A percentile compares a stretch with the other conserved stretches of the same genome.
phyloP scores from a whole-genome alignment of 2,113 vertebrate genomes.

The Lonchura striata region DNA sequence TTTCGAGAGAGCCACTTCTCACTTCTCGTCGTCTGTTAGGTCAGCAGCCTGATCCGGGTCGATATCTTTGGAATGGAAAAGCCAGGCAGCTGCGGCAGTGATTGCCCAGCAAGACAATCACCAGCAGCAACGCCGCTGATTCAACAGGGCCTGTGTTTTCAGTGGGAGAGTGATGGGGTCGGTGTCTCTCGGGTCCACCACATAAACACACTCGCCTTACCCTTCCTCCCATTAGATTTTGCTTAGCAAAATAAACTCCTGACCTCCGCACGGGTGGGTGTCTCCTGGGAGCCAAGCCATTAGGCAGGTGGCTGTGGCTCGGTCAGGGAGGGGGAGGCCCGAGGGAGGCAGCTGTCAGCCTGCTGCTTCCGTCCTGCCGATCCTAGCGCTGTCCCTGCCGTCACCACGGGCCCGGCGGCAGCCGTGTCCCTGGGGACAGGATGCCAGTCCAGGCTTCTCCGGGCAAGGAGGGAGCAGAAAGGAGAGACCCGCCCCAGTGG shows the following conservation, averaged over 20 bases:
- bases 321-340: neutral
- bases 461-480: neutral
- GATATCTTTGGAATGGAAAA: neutral
- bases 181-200: neutral
- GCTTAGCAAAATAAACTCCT: neutral
- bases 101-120: neutral
- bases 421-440: neutral
- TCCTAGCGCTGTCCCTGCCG: neutral
- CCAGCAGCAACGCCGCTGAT: neutral
- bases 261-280: neutral
- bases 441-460: neutral
- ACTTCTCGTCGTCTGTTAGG: no score
- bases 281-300: neutral
- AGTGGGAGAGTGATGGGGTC: neutral
- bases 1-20: neutral
- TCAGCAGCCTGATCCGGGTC: no score
- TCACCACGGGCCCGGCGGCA: neutral
- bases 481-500: neutral
- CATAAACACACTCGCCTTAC: neutral
- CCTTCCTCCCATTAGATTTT: neutral
- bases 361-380: neutral
- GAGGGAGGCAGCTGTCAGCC: neutral
- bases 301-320: neutral
- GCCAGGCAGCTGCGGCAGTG: neutral
- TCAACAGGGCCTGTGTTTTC: neutral